Percentiles rank a stretch among this genome's conserved stretches.
Conservation (phyloP, 2,797 vertebrate genomes). For the Ara ararauna region DNA sequence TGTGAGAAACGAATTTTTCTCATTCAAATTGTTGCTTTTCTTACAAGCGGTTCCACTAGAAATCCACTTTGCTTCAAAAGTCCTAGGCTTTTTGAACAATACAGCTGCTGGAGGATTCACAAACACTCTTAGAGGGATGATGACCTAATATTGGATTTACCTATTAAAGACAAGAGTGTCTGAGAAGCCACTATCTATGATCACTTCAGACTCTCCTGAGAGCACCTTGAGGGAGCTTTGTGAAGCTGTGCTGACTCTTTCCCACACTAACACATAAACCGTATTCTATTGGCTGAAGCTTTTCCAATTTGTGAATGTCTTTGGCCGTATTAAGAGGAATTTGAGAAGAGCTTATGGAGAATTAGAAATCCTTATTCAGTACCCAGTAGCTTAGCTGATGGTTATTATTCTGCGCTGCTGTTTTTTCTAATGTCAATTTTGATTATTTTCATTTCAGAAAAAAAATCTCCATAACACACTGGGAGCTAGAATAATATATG, state of each 20-base stretch:
- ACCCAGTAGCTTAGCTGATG: not conserved
- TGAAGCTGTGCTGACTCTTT: not conserved
- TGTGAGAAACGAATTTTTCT: not conserved
- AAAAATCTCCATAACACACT: not conserved
- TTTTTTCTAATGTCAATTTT: not conserved
- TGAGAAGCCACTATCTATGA: not conserved
- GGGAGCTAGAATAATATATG: not conserved
- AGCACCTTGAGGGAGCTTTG: not conserved
- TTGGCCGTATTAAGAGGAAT: slow-evolving; percentile 31
- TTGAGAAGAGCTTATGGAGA: slow-evolving; percentile 34
- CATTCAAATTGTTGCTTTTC: not conserved
- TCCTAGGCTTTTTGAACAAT: not conserved
- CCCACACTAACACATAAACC: not conserved
- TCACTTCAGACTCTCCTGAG: not conserved
- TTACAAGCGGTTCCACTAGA: not conserved
- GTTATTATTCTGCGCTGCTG: slow-evolving; percentile 10
- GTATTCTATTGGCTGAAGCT: not conserved
- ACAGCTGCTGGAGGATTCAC: not conserved
- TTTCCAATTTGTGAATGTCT: slow-evolving; percentile 30
- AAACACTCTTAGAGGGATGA: not conserved
- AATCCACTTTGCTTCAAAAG: not conserved
- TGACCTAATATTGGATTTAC: slow-evolving; percentile 5
- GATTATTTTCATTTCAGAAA: slow-evolving; percentile 39
- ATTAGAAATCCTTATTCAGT: slow-evolving; percentile 25
- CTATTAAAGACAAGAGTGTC: not conserved